These are phyloP conservation scores for Oncorhynchus kisutch DNA, from an alignment of 2,113 vertebrate species.

Conservation along the genomic window DNA sequence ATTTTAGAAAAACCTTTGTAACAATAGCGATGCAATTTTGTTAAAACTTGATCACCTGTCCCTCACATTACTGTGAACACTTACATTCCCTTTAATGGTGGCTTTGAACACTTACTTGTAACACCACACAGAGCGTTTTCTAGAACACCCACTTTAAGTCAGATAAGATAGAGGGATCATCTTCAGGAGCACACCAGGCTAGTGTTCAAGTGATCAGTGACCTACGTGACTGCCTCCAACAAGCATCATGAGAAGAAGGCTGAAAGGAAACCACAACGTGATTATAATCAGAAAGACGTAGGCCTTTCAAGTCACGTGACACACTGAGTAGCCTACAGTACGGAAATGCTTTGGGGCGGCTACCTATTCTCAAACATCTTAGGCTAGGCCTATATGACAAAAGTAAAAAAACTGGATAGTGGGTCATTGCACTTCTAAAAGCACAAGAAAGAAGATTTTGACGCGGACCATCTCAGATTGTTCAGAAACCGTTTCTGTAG, in stretches of 20 bases:
- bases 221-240: not conserved
- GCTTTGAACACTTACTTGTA: not conserved
- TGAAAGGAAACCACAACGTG: not conserved
- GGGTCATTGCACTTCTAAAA: no score
- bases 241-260: not conserved
- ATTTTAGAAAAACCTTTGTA: no score
- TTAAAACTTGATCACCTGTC: not conserved
- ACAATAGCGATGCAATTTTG: no score
- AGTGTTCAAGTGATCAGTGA: not conserved
- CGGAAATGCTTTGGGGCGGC: not conserved
- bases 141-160: not conserved
- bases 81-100: not conserved
- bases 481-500: no score
- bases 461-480: no score
- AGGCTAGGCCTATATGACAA: no score
- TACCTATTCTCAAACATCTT: not conserved
- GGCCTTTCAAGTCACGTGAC: not conserved
- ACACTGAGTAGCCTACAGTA: not conserved
- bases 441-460: no score
- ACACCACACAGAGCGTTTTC: not conserved
- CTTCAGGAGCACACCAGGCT: not conserved
- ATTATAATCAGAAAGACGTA: not conserved
- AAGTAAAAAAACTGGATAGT: no score
- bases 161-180: not conserved
- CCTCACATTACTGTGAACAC: not conserved